phyloP scores from a whole-genome alignment of 2,797 vertebrate genomes.

The Chiloscyllium punctatum region DNA sequence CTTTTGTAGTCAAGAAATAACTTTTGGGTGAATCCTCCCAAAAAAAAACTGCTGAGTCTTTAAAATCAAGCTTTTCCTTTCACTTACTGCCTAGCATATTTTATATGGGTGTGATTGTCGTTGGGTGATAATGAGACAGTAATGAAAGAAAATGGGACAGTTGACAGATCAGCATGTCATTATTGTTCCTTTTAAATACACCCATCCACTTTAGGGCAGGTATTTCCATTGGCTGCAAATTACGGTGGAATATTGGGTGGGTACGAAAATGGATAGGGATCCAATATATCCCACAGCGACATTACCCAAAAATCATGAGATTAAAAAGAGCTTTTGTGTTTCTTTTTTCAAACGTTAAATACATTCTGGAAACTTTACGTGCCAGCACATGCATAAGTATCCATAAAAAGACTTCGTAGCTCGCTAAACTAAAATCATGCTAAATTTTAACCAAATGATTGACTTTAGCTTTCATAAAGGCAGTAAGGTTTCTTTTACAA shows the following conservation, averaged over 20 bases:
- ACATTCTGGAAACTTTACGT: not conserved
- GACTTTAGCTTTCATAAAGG: not conserved
- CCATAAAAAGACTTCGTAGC: not conserved
- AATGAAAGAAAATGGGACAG: not conserved
- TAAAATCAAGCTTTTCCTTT: not conserved
- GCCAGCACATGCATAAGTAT: not conserved
- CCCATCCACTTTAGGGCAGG: not conserved
- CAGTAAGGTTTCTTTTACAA: not conserved
- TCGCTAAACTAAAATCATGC: not conserved
- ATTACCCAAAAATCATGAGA: not conserved
- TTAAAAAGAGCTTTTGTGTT: not conserved
- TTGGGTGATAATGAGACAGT: not conserved
- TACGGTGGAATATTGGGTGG: not conserved
- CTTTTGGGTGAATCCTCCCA: not conserved
- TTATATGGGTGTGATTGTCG: not conserved
- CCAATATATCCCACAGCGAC: not conserved
- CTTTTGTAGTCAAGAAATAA: not conserved
- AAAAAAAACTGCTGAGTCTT: not conserved
- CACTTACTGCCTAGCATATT: not conserved
- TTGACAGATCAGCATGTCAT: not conserved
- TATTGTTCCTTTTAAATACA: not conserved
- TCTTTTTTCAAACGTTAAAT: not conserved
- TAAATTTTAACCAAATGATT: slow-evolving; percentile 4
- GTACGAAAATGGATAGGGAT: not conserved
- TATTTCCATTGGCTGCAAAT: not conserved